Evolutionary conservation across 2,113 vertebrate species (phyloP), one percentile per base, ranked within the genome.

Genomic region (Erinaceus europaeus): DNA sequence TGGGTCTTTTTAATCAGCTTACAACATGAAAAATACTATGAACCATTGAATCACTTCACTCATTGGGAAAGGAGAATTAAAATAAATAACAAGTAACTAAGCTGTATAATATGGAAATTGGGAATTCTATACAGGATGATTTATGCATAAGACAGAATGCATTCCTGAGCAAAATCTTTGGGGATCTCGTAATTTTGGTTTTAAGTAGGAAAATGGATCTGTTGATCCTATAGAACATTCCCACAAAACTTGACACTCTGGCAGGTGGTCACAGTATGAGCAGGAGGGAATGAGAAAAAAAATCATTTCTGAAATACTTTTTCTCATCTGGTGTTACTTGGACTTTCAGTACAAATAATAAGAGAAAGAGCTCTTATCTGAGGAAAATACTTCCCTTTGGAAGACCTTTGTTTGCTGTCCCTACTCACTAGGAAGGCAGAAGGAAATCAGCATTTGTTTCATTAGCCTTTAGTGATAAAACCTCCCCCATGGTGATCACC

Each of bases 121-220:
- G 67, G 44, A 38, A 86, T 86, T 77, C 48, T 34, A 10, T 68
- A 36, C 14, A 65, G 25, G 73, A 17, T 64, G 50, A 90, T 27
- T 72, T n/a, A 27, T 83, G 86, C 64, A 34, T 68, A 84, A 83
- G 48, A 32, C 50, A 73, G 55, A 77, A 89, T 83, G 32, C 72
- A 69, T 83, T 81, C 44, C 76, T 85, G 44, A 91, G 55, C 21
- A 62, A 67, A 89, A 72, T 17, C 42, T 55, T 65, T 72, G 50
- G 34, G 25, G 72, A 3, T 20, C 18, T 73, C 23, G 59, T 88
- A 50, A 40, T 73, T 87, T 62, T 68, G 15, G n/a, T 71, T 92
- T 84, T 76, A 83, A 76, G 25, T 79, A 17, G 71, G 64, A 83
- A 93, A 86, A 84, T 68, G 29, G 27, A 29, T 73, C 62, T 23